These are phyloP conservation scores for Rhinolophus sinicus DNA, from an alignment of 2,113 vertebrate species.

Conservation along the genomic window DNA sequence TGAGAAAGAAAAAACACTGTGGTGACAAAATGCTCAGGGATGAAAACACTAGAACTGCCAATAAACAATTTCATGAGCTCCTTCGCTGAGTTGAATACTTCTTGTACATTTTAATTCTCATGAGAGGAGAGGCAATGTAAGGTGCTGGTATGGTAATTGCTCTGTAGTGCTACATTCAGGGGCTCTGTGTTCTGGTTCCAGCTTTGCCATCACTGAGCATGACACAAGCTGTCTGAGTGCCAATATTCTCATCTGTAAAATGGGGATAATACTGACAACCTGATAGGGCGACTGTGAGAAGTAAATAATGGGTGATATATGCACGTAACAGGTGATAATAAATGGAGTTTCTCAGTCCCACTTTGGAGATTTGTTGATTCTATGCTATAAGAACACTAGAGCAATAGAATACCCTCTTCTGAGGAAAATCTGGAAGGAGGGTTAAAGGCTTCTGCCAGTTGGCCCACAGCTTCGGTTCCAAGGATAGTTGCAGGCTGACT, in stretches of 20 bases:
- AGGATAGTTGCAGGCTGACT: background rate
- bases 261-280: background rate
- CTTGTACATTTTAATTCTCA: background rate
- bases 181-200: background rate
- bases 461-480: background rate
- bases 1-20: background rate
- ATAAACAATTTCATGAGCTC: background rate
- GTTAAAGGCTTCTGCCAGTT: background rate
- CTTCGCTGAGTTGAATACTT: background rate
- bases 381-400: background rate
- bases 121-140: background rate
- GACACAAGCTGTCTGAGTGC: background rate
- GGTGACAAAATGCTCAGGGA: background rate
- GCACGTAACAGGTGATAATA: background rate
- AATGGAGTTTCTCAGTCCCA: background rate
- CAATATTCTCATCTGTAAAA: background rate
- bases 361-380: background rate
- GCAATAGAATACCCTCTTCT: background rate
- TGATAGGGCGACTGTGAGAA: background rate
- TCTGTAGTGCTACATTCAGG: background rate
- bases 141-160: background rate
- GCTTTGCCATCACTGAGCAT: background rate
- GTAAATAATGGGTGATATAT: background rate
- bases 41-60: background rate
- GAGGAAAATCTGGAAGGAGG: background rate